phyloP scores from a whole-genome alignment of 2,797 vertebrate species.

The Taeniopygia guttata region DNA sequence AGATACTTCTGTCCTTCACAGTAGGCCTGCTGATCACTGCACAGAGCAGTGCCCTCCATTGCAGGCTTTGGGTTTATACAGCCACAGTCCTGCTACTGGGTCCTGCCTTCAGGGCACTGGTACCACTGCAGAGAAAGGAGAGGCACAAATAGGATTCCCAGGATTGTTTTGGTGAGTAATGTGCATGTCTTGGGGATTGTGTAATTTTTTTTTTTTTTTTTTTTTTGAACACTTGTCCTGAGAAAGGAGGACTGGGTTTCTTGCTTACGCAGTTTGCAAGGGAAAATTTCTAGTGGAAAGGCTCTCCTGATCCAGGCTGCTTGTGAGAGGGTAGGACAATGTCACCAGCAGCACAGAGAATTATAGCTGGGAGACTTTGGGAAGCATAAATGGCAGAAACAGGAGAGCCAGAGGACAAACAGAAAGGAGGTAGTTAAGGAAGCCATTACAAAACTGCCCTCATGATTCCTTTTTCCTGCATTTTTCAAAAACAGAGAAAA shows the following conservation, averaged over 20 bases:
- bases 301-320: background rate
- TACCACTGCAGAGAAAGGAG: background rate
- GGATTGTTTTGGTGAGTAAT: conserved; percentile 18
- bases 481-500: background rate
- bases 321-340: background rate
- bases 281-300: background rate
- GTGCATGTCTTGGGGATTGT: background rate
- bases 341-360: background rate
- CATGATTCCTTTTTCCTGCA: background rate
- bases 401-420: background rate
- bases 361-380: background rate
- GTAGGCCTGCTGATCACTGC: background rate
- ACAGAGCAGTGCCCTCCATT: background rate
- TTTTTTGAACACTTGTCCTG: background rate
- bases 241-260: background rate
- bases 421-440: background rate
- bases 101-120: background rate
- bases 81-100: background rate
- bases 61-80: background rate
- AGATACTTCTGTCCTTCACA: background rate
- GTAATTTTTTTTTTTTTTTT: background rate
- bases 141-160: background rate
- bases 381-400: background rate
- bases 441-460: background rate
- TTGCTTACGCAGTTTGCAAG: background rate